These are phyloP conservation scores for Iguana delicatissima DNA, from an alignment of 2,797 vertebrate genomes.

Conservation along the genomic window DNA sequence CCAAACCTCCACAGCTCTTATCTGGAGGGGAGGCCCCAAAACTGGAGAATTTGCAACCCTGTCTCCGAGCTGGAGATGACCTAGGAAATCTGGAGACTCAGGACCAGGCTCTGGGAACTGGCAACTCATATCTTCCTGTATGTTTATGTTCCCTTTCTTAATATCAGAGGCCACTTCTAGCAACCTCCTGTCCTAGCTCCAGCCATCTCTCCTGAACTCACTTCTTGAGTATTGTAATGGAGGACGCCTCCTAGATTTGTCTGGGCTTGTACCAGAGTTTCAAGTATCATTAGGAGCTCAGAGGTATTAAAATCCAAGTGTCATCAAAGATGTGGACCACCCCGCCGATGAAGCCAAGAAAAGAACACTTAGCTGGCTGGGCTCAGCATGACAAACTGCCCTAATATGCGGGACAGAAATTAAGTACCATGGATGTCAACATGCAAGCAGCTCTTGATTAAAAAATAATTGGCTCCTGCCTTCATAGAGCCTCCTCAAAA, in stretches of 20 bases:
- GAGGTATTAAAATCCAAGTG: not conserved
- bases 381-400: constrained; percentile 17
- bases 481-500: constrained; percentile 73
- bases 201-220: not conserved
- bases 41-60: no score
- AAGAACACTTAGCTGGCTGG: constrained; percentile 17
- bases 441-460: constrained; percentile 73
- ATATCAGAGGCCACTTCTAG: not conserved
- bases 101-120: no score
- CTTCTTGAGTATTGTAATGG: not conserved
- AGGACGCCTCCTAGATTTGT: no score
- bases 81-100: no score
- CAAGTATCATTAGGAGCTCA: not conserved
- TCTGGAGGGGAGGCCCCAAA: no score
- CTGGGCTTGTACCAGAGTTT: not conserved
- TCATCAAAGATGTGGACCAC: fast-evolving
- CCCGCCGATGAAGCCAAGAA: constrained; percentile 40
- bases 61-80: no score
- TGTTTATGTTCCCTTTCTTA: not conserved
- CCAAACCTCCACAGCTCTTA: no score
- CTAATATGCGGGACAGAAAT: constrained; percentile 52
- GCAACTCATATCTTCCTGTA: no score
- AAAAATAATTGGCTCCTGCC: constrained; percentile 76
- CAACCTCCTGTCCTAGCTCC: no score
- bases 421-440: constrained; percentile 74